These are phyloP conservation scores for Andrena praecox DNA, from an alignment of 2,888 invertebrate species.

Conservation along the genomic window DNA sequence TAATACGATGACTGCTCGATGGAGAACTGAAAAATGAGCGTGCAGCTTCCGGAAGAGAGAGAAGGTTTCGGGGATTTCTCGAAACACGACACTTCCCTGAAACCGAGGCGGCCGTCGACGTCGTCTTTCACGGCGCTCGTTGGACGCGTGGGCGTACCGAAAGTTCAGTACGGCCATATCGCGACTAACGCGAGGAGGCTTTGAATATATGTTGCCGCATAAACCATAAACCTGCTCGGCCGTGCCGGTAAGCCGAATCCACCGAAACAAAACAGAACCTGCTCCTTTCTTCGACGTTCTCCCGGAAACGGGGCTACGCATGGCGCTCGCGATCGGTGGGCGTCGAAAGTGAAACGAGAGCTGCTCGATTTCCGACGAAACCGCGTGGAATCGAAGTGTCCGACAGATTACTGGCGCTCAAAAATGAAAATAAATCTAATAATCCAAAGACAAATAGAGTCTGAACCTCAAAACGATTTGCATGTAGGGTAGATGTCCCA, in stretches of 20 bases:
- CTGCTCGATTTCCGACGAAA: slow-evolving; percentile 29
- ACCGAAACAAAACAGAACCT: slow-evolving; percentile 72
- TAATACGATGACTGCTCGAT: neutral
- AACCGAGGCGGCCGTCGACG: slow-evolving; percentile 61
- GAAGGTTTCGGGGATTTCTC: slow-evolving; percentile 42
- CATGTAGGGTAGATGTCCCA: no score
- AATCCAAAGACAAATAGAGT: no score
- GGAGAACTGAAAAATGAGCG: neutral
- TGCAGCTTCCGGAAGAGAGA: neutral
- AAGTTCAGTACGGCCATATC: slow-evolving; percentile 67
- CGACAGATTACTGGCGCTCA: no score
- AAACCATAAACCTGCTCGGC: slow-evolving; percentile 75
- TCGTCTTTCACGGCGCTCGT: slow-evolving; percentile 59
- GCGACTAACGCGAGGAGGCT: slow-evolving; percentile 60
- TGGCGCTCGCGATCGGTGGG: slow-evolving; percentile 53
- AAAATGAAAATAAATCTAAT: no score
- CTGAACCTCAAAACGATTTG: no score
- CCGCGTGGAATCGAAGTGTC: slow-evolving; percentile 4
- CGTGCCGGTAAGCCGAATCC: slow-evolving; percentile 69
- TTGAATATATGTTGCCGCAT: slow-evolving; percentile 72
- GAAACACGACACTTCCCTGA: slow-evolving; percentile 66
- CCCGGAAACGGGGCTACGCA: slow-evolving; percentile 41
- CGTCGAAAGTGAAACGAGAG: slow-evolving; percentile 70
- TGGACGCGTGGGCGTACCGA: slow-evolving; percentile 66
- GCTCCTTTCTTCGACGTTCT: slow-evolving; percentile 58